Percentiles rank a stretch among this genome's conserved stretches.
Evolutionary conservation across 1,140 invertebrate genomes (phyloP).

Genomic region (Triops longicaudatus): DNA sequence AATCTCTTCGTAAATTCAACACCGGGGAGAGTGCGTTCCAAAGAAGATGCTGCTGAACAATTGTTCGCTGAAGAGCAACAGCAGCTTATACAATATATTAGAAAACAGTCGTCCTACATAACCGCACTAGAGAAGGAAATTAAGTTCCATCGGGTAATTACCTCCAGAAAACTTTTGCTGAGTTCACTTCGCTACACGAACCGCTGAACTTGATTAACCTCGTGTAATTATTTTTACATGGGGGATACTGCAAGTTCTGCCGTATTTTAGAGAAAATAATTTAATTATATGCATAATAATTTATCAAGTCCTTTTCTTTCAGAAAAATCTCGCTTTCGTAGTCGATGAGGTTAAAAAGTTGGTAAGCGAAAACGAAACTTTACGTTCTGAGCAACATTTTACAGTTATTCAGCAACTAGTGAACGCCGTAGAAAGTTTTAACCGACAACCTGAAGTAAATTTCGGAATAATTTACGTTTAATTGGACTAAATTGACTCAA

Average conservation of each 20-base stretch:
- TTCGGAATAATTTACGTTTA: not conserved
- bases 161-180: not conserved
- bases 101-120: constrained; percentile 21
- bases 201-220: no score
- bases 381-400: not conserved
- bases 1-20: not conserved
- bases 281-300: no score
- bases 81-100: constrained; percentile 8
- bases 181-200: not conserved
- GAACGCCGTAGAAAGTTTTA: not conserved
- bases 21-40: not conserved
- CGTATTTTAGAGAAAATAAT: no score
- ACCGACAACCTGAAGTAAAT: not conserved
- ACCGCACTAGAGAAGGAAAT: constrained; percentile 25
- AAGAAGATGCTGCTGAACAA: not conserved
- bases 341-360: constrained; percentile 9
- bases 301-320: not conserved
- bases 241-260: not conserved
- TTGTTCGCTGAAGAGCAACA: not conserved
- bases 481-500: not conserved
- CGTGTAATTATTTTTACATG: not conserved
- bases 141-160: constrained; percentile 21
- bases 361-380: not conserved
- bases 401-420: not conserved
- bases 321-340: not conserved